Percentiles rank a stretch among this genome's conserved stretches.
phyloP scores from a whole-genome alignment of 2,888 invertebrate species.

The Tholera decimalis region DNA sequence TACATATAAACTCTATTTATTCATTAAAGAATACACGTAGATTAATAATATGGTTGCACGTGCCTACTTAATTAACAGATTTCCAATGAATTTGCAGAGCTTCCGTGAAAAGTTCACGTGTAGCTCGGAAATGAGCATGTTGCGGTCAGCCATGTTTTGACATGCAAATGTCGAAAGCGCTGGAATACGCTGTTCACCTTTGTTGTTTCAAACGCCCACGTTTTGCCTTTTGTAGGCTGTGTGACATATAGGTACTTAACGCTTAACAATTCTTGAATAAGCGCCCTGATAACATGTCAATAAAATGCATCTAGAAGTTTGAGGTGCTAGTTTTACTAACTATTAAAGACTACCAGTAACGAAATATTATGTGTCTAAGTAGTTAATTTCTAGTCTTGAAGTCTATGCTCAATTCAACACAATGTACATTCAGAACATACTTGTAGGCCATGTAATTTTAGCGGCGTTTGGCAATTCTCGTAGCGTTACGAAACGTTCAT shows the following conservation, averaged over 20 bases:
- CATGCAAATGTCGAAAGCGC: conserved; percentile 79
- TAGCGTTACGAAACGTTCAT: conserved; percentile 10
- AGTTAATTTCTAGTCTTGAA: too few relatives aligned
- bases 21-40: not conserved
- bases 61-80: conserved; percentile 54
- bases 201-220: conserved; percentile 50
- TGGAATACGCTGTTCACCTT: conserved; percentile 53
- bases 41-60: conserved; percentile 12
- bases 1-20: not conserved
- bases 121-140: conserved; percentile 81
- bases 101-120: conserved; percentile 74
- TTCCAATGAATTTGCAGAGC: conserved; percentile 64
- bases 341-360: conserved; percentile 10
- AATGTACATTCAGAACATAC: not conserved
- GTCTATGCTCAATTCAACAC: not conserved
- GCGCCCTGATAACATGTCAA: conserved; percentile 1
- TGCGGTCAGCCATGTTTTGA: conserved; percentile 82
- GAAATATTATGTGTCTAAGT: too few relatives aligned
- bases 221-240: conserved; percentile 27
- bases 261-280: conserved; percentile 17
- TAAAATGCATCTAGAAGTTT: not conserved
- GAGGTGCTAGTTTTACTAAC: not conserved
- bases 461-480: conserved; percentile 4
- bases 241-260: conserved; percentile 36
- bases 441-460: not conserved